Conservation (phyloP, 2,113 vertebrate species). For the Cephalopterus ornatus region DNA sequence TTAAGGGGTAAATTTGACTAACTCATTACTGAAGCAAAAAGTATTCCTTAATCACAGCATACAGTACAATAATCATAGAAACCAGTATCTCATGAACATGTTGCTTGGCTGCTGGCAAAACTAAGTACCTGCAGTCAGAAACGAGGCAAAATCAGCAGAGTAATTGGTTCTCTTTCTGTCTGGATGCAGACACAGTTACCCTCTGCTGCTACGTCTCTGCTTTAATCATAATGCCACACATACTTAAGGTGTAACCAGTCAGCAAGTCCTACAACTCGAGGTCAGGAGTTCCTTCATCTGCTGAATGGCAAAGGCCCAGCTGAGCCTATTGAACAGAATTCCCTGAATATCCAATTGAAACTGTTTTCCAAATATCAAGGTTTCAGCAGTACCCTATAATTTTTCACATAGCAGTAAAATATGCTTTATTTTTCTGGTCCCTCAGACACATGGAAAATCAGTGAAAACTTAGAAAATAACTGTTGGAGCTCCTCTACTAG, state of each 20-base stretch:
- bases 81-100: not conserved
- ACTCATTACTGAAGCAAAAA: not conserved
- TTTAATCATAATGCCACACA: not conserved
- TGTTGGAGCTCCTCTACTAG: not conserved
- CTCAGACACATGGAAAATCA: not conserved
- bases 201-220: not conserved
- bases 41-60: not conserved
- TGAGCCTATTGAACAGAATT: not conserved
- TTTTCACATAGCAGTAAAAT: not conserved
- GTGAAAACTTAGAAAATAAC: not conserved
- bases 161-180: not conserved
- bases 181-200: not conserved
- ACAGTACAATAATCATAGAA: not conserved
- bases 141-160: not conserved
- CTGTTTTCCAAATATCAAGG: not conserved
- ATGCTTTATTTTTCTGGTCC: not conserved
- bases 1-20: not conserved
- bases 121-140: not conserved
- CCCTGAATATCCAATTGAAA: not conserved
- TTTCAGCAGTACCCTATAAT: not conserved
- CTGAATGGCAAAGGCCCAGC: not conserved
- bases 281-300: not conserved
- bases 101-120: not conserved
- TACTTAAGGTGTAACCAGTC: not conserved
- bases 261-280: not conserved